phyloP scores from a whole-genome alignment of 2,888 invertebrate genomes.

The Sepioteuthis lessoniana region DNA sequence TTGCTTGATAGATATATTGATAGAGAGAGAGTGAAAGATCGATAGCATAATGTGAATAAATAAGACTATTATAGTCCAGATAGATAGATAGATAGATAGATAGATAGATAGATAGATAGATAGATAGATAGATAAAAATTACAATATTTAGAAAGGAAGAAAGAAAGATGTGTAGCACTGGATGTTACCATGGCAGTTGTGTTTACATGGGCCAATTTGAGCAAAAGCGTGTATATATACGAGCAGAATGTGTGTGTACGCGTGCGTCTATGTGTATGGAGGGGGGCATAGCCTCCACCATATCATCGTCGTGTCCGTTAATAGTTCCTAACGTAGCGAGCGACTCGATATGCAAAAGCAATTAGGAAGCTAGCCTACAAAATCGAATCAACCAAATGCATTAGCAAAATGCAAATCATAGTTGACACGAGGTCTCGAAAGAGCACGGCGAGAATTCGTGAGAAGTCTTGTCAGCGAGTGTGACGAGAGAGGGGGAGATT shows the following conservation, averaged over 20 bases:
- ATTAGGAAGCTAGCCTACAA: neutral
- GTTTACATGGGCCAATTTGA: neutral
- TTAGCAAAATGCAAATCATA: constrained; percentile 36
- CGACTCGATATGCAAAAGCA: constrained; percentile 39
- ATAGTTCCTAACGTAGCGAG: constrained; percentile 33
- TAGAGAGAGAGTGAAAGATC: too few relatives aligned
- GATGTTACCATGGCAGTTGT: neutral
- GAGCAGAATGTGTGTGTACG: neutral
- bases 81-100: neutral
- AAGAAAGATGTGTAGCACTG: neutral
- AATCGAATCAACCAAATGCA: constrained; percentile 42
- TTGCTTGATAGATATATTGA: too few relatives aligned
- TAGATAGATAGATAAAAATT: neutral
- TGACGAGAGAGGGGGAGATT: neutral
- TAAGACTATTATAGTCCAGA: neutral
- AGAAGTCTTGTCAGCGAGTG: constrained; percentile 23
- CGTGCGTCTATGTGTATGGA: neutral
- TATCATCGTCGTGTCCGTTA: neutral
- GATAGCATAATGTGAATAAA: too few relatives aligned
- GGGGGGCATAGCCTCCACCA: neutral
- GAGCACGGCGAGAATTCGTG: neutral
- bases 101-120: neutral
- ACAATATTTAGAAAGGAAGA: neutral
- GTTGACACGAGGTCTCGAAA: constrained; percentile 37
- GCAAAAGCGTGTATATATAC: neutral